A percentile compares a stretch with the other conserved stretches of the same genome.
Evolutionary conservation across 2,797 vertebrate species (phyloP).

Genomic region (Valencia hispanica): DNA sequence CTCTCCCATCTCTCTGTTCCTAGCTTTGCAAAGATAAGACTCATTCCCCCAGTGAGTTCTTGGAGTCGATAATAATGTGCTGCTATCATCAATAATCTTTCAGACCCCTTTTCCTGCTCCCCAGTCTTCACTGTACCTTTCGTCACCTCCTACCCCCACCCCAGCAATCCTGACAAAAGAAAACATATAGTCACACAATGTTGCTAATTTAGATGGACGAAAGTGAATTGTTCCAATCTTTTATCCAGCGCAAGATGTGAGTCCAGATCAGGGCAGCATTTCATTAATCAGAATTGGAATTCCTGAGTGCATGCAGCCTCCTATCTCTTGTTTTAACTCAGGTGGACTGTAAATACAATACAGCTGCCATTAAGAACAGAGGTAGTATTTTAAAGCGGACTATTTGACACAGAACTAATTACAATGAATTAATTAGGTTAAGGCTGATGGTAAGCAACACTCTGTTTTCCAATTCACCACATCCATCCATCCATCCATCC

Average conservation of each 20-base stretch:
- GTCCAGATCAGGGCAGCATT: conserved; percentile 2
- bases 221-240: background rate
- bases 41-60: conserved; percentile 65
- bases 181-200: conserved; percentile 7
- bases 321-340: background rate
- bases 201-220: conserved; percentile 9
- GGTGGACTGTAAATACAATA: background rate
- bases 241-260: background rate
- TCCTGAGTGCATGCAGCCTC: background rate
- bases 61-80: conserved; percentile 79
- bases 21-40: conserved; percentile 78
- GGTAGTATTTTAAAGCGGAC: background rate
- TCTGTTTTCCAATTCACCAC: too few species aligned
- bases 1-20: conserved; percentile 61
- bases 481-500: too few species aligned
- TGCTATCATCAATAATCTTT: conserved; percentile 77
- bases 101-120: conserved; percentile 52
- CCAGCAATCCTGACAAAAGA: conserved; percentile 10
- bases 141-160: conserved; percentile 61
- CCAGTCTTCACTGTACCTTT: conserved; percentile 29
- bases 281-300: background rate
- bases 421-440: background rate
- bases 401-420: background rate
- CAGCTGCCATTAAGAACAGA: background rate
- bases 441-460: too few species aligned